Percentiles rank a stretch among this genome's conserved stretches.
Conservation (phyloP, 2,888 invertebrate species). For the Ommatoiulus sabulosus region DNA sequence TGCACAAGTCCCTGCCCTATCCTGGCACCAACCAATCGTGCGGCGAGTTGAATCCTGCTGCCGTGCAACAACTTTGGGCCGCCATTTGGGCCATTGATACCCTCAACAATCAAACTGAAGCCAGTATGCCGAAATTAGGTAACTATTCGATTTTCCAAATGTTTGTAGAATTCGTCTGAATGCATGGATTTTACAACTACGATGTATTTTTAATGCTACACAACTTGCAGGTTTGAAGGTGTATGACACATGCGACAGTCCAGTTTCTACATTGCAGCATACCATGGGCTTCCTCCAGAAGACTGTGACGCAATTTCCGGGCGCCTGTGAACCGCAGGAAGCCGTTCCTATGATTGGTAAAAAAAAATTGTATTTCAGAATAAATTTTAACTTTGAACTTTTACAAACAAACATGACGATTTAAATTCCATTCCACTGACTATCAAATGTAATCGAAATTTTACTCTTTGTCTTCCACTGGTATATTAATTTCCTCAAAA, state of each 20-base stretch:
- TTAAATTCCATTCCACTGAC: no score
- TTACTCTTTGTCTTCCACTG: no score
- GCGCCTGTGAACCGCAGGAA: background rate
- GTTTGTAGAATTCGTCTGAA: background rate
- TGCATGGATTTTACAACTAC: no score
- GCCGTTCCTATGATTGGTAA: constrained; percentile 49
- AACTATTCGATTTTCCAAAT: constrained; percentile 53
- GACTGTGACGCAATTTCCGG: constrained; percentile 19
- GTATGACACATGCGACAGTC: constrained; percentile 51
- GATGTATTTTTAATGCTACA: no score
- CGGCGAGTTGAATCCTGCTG: constrained; percentile 62
- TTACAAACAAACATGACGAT: no score
- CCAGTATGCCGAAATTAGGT: constrained; percentile 64
- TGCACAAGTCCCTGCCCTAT: constrained; percentile 43
- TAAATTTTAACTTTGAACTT: no score
- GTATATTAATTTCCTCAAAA: no score
- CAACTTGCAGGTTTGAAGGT: constrained; percentile 47
- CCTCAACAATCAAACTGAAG: constrained; percentile 65
- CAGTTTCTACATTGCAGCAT: constrained; percentile 17
- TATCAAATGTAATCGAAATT: no score
- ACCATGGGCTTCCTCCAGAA: constrained; percentile 34
- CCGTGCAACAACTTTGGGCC: constrained; percentile 64
- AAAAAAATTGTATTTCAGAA: background rate
- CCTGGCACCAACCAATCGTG: constrained; percentile 58
- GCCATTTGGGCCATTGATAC: constrained; percentile 65